Percentiles rank a stretch among this genome's conserved stretches.
Conservation (phyloP, 2,888 invertebrate genomes). For the Xestia c-nigrum region DNA sequence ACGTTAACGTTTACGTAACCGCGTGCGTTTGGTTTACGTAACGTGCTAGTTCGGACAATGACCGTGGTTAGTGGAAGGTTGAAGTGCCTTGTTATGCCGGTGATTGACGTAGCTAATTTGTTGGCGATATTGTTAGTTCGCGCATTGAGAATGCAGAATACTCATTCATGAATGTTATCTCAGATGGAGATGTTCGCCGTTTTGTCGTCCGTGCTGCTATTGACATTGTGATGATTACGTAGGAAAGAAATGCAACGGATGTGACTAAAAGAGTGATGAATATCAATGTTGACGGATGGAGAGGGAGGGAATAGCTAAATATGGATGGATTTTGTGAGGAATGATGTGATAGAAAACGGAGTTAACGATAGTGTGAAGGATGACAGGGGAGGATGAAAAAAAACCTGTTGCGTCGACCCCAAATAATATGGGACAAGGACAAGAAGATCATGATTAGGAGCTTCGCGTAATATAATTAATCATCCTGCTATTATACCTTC, state of each 20-base stretch:
- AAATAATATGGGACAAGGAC: neutral
- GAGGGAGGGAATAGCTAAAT: neutral
- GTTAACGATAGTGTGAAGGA: neutral
- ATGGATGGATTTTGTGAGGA: neutral
- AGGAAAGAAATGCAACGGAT: neutral
- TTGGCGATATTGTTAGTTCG: conserved; percentile 3
- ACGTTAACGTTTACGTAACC: conserved; percentile 60
- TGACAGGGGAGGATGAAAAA: neutral
- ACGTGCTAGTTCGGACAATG: conserved; percentile 65
- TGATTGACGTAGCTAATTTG: conserved; percentile 40
- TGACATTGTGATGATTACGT: neutral
- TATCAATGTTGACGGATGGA: neutral
- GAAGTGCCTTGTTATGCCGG: conserved; percentile 34
- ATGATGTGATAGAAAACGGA: neutral
- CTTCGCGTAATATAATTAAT: neutral
- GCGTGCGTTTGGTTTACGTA: conserved; percentile 61
- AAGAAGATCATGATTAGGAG: neutral
- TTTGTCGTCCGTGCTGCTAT: neutral
- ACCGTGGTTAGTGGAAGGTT: conserved; percentile 65
- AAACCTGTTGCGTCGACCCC: neutral
- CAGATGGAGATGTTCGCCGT: neutral
- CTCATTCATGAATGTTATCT: neutral
- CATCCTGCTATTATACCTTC: neutral
- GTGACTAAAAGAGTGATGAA: neutral
- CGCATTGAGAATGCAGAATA: neutral